A percentile compares a stretch with the other conserved stretches of the same genome.
phyloP scores from a whole-genome alignment of 2,113 vertebrate species.

The Scytalopus superciliaris region DNA sequence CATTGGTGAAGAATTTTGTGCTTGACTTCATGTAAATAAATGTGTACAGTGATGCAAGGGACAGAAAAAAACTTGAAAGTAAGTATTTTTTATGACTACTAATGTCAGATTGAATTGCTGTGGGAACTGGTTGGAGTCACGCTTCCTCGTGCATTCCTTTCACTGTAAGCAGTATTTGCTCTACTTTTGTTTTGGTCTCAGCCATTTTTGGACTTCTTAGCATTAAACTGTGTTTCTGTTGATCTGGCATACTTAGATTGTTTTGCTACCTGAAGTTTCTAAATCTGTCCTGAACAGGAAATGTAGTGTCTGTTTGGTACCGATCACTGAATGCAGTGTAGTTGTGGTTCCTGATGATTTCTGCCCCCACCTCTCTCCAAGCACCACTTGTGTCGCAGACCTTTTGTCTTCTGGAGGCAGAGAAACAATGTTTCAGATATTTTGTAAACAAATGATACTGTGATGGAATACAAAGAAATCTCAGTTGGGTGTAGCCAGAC shows the following conservation, averaged over 20 bases:
- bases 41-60: background rate
- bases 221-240: background rate
- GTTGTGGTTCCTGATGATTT: slow-evolving; percentile 59
- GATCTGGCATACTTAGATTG: background rate
- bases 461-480: slow-evolving; percentile 17
- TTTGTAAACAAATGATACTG: slow-evolving; percentile 41
- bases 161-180: background rate
- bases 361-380: slow-evolving; percentile 14
- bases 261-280: background rate
- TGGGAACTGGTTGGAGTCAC: background rate
- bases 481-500: slow-evolving; percentile 26
- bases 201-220: background rate
- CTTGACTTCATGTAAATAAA: background rate
- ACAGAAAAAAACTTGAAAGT: slow-evolving; percentile 3
- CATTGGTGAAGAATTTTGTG: background rate
- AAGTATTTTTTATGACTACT: background rate
- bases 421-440: slow-evolving; percentile 3
- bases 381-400: slow-evolving; percentile 60
- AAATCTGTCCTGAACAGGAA: slow-evolving; percentile 22
- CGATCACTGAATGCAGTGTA: slow-evolving; percentile 42
- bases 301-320: background rate
- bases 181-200: background rate
- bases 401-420: slow-evolving; percentile 65
- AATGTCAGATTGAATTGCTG: background rate
- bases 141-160: background rate